Evolutionary conservation across 1,140 invertebrate species (phyloP).

Genomic region (Thereuonema tuberculata): DNA sequence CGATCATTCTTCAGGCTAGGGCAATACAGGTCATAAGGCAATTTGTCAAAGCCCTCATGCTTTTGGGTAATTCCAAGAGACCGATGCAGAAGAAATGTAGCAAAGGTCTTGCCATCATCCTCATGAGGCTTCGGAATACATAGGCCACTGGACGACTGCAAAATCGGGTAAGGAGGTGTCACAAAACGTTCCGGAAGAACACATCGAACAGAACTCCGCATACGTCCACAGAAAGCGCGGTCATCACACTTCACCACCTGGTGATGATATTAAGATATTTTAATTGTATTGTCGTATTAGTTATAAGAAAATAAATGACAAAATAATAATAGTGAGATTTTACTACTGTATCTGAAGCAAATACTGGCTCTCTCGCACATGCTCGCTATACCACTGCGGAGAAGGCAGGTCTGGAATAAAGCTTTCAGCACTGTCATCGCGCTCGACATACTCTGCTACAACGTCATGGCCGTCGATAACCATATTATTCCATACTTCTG

Average conservation of each 20-base stretch:
- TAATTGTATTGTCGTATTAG: slow-evolving; percentile 2
- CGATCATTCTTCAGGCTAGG: background rate
- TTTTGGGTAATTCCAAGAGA: background rate
- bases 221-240: slow-evolving; percentile 9
- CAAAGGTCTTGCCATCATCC: background rate
- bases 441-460: slow-evolving; percentile 23
- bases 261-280: slow-evolving; percentile 1
- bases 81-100: background rate
- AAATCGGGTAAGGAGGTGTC: slow-evolving; percentile 7
- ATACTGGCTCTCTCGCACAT: slow-evolving; percentile 18
- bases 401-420: background rate
- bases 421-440: background rate
- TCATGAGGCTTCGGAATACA: background rate
- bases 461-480: slow-evolving; percentile 22
- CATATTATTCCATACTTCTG: slow-evolving; percentile 23
- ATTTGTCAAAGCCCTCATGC: background rate
- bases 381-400: slow-evolving; percentile 13
- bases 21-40: background rate
- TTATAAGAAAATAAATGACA: background rate
- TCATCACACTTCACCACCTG: slow-evolving; percentile 15
- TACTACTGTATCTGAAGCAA: slow-evolving; percentile 13
- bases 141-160: background rate
- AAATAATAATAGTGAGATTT: background rate
- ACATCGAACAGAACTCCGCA: background rate
- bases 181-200: slow-evolving; percentile 12